Evolutionary conservation across 2,888 invertebrate genomes (phyloP), one percentile per base, ranked within the genome.

Genomic region (Pachydiplax longipennis): DNA sequence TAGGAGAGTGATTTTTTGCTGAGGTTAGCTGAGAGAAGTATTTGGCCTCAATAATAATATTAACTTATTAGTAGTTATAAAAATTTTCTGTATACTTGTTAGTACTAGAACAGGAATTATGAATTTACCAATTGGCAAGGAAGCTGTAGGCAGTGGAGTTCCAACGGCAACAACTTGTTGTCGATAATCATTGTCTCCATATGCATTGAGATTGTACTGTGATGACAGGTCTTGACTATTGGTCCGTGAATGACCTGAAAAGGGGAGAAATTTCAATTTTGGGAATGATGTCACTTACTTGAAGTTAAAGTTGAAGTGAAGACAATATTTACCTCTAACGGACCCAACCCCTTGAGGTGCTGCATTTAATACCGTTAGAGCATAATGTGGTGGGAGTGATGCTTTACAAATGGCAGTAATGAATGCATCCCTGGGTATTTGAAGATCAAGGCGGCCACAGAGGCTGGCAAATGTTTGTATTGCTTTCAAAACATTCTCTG

Each of bases 111-210:
- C 10, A 44, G 10, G 44, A 44, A 44, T 44, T 8, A 44, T 44
- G 6, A 44, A 92, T 92, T 91, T 92, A 95, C 96, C 97, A 90
- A 96, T 96, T 4, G 97, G 97, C 90, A 97, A 94, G 6, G 97
- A 96, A 2, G 97, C 96, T 10, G 98, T 97, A 2, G 98, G 99
- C 92, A 99, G 95, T 37, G 99, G 98, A 0, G 99, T 99, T 40
- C 99, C 99, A 91, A 99, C 99, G 92, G 99, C 99, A 81, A 99
- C 99, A 91, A 99, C 98, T 94, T 99, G 99, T 93, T 98, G 98
- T 48, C 97, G 95, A 94, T 97, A 97, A 94, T 98, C 98, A 90
- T 96, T 96, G 92, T 97, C 97, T n/a, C 95, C 94, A 90, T 94
- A 93, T 58, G 93, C 93, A 82, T 35, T 91, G 73, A 94, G 94